Base-by-base conservation (phyloP, 1,140 invertebrate genomes). In the Brachionus plicatilis region DNA sequence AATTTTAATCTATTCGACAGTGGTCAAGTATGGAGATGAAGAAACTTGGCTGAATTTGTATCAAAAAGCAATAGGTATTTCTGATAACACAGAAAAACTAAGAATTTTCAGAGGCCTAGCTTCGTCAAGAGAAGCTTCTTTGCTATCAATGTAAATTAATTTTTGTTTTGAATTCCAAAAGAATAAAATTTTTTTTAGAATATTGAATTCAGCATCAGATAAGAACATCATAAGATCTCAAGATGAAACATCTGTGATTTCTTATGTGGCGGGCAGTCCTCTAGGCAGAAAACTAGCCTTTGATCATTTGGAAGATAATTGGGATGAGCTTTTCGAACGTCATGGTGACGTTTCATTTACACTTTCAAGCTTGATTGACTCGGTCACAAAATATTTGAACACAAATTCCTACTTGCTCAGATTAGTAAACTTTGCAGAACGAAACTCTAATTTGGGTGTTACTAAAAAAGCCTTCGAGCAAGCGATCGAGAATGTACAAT, bases 401-500 rank as follows among this genome's bases (percentile, higher is more conserved):
- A 60, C 80, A 70, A 33, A 68, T 8, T 20, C n/a, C 37, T 50
- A 83, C 9, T 53, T 83, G 20, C 33, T 17, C 1, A 66, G 33
- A 17, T 53, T 88, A 27, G 53, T 85, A 33, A 76, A 84, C 17
- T 87, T 88, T 66, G 76, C 85, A 12, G 82, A 78, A 8, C 70
- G 84, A 6, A 79, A 87, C 72, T 86, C 86, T 17, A 84, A 90
- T 45, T 89, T 94, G 4, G 93, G 93, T 6, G 90, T 91, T 3
- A 92, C 91, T 0, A 88, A 90, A 1, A 89, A 94, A 78, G 92
- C 93, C 1, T 92, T 94, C 0, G 91, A 93, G 84, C 94, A 95
- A 89, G 92, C 93, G 0, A 90, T 95, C 2, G 94, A 96, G 87
- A 92, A 93, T 60, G 93, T 93, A 0, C 91, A 93, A 86, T 92